Conservation (phyloP, 2,797 vertebrate species). For the Sebastes minor region DNA sequence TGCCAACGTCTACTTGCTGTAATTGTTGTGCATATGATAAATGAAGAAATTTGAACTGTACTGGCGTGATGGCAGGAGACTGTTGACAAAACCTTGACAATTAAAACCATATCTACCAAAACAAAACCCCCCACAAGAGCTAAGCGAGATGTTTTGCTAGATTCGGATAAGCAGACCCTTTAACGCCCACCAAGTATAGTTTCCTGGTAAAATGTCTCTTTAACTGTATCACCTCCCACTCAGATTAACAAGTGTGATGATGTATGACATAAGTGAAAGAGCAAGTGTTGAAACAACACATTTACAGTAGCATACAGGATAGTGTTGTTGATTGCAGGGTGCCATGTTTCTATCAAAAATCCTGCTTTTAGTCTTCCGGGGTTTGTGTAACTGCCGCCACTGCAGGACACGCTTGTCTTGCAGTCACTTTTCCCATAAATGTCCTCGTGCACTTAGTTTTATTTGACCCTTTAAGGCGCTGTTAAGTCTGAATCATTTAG, state of each 20-base stretch:
- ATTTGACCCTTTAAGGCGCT: not conserved
- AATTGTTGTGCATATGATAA: no score
- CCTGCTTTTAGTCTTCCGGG: not conserved
- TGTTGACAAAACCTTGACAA: not conserved
- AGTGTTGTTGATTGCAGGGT: not conserved
- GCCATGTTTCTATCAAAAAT: not conserved
- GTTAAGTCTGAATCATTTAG: conserved; percentile 39
- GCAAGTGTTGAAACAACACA: not conserved
- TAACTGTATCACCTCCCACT: conserved; percentile 29
- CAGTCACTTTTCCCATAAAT: not conserved
- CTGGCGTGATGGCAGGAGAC: not conserved
- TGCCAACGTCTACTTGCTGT: no score
- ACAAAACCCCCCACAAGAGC: not conserved
- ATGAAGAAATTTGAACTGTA: not conserved
- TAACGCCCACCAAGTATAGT: not conserved
- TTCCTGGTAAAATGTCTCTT: conserved; percentile 18
- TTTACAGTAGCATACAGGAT: not conserved
- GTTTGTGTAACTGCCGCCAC: not conserved
- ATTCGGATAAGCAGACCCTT: not conserved
- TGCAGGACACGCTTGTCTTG: not conserved
- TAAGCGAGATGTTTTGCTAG: not conserved
- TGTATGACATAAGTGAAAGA: conserved; percentile 9
- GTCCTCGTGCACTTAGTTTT: not conserved
- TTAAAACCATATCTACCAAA: not conserved
- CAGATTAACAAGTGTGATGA: not conserved